Conservation (phyloP, 2,797 vertebrate genomes). For the Crenuchus spilurus region DNA sequence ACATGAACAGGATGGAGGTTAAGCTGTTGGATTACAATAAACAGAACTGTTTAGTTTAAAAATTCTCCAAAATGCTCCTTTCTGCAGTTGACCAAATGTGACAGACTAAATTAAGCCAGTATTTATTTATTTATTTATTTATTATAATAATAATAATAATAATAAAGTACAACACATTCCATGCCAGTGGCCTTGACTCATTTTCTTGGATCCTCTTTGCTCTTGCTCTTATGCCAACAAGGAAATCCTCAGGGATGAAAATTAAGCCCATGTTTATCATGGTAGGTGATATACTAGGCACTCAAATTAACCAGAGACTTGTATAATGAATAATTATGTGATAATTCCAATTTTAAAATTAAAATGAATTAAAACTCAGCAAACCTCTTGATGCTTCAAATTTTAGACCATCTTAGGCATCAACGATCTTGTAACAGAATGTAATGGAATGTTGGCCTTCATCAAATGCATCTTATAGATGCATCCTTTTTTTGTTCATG, state of each 20-base stretch:
- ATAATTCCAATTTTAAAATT: slow-evolving; percentile 39
- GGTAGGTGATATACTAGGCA: slow-evolving; percentile 37
- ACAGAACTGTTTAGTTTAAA: not conserved
- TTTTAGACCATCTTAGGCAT: slow-evolving; percentile 11
- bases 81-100: slow-evolving; percentile 19
- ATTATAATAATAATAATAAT: slow-evolving; percentile 31
- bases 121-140: slow-evolving; percentile 20
- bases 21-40: slow-evolving; percentile 1
- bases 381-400: slow-evolving; percentile 23
- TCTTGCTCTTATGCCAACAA: slow-evolving; percentile 42
- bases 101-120: slow-evolving; percentile 18
- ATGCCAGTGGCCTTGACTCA: slow-evolving; percentile 44
- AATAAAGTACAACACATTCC: slow-evolving; percentile 25
- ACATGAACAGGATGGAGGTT: slow-evolving; percentile 1
- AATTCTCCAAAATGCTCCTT: not conserved
- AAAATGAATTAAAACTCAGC: slow-evolving; percentile 26
- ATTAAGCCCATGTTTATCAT: slow-evolving; percentile 47
- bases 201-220: slow-evolving; percentile 40
- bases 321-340: slow-evolving; percentile 39
- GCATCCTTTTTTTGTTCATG: not conserved
- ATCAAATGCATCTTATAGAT: not conserved
- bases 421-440: slow-evolving; percentile 30
- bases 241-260: slow-evolving; percentile 40
- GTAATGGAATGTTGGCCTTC: slow-evolving; percentile 9
- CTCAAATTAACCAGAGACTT: slow-evolving; percentile 36